A percentile compares a stretch with the other conserved stretches of the same genome.
phyloP scores from a whole-genome alignment of 2,113 vertebrate species.

The Taurulus bubalis region DNA sequence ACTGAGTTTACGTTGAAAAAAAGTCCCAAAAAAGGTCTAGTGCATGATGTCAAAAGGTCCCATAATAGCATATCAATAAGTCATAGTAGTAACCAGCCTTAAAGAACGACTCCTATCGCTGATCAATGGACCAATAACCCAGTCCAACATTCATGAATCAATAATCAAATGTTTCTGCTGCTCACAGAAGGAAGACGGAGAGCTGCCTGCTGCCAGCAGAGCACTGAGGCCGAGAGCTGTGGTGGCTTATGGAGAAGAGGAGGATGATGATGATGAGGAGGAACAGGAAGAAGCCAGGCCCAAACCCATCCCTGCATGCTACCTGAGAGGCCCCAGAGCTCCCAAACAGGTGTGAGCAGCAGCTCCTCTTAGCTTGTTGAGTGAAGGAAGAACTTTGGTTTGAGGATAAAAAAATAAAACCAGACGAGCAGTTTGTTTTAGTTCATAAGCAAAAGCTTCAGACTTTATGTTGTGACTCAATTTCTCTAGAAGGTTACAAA shows the following conservation, averaged over 20 bases:
- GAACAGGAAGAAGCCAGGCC: constrained; percentile 44
- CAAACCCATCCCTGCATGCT: constrained; percentile 32
- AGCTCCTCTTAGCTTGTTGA: neutral
- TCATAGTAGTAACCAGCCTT: too few relatives aligned
- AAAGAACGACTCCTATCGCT: too few relatives aligned
- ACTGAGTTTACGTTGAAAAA: too few relatives aligned
- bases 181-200: constrained; percentile 19
- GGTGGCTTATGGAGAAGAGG: constrained; percentile 36
- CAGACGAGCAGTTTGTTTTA: too few relatives aligned
- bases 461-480: neutral
- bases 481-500: neutral
- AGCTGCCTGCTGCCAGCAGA: constrained; percentile 17
- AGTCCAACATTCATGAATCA: neutral
- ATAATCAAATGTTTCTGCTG: neutral
- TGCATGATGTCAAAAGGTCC: too few relatives aligned
- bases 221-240: constrained; percentile 40
- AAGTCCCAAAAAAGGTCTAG: too few relatives aligned
- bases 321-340: constrained; percentile 61
- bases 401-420: neutral
- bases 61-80: too few relatives aligned
- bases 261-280: constrained; percentile 37
- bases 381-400: neutral
- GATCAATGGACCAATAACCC: too few relatives aligned
- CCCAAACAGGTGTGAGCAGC: constrained; percentile 61
- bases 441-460: neutral